Base-by-base conservation (phyloP, 1,140 invertebrate species). In the Megalopta genalis region DNA sequence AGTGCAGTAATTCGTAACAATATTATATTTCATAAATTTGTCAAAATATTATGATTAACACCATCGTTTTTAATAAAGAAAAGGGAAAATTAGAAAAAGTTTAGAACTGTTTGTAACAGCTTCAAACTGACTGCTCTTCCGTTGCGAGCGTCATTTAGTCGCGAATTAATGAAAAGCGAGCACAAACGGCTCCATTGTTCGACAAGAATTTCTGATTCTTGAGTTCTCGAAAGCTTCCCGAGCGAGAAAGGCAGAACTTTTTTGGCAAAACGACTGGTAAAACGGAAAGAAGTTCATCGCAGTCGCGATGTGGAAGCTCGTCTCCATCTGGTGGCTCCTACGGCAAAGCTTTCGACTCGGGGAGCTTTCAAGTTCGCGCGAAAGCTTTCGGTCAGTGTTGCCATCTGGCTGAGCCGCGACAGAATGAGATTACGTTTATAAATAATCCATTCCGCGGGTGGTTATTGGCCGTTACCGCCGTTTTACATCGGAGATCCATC, bases 291-390 rank as follows among this genome's bases (percentile, higher is more conserved):
- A 5, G n/a, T 71, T 71, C 21, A n/a, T 71, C 67, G 23, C 62
- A 57, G 25, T 49, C 59, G 4, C 42, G 77, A 71, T 32, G 4
- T 32, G 80, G 23, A 69, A 71, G 66, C 83, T 84, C 75, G 79
- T 46, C 84, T 78, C 84, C 84, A 85, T 85, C 84, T 85, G 79
- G 80, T 79, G 84, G 84, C 18, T 68, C 23, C 65, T 25, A 14
- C 23, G 42, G 83, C 77, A 67, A 82, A 77, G 74, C 73, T 85
- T 67, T 72, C 79, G 73, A 62, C 59, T 52, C 42, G 23, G 37
- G 23, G n/a, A 70, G 66, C 83, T 81, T 85, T 65, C 68, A 73
- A 72, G 72, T 69, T 72, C 77, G 37, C 63, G 68, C 63, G 39
- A 67, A 78, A 78, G 83, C 62, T 84, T 74, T 60, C 74, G 46